Conservation (phyloP, 2,113 vertebrate genomes). For the Athene noctua region DNA sequence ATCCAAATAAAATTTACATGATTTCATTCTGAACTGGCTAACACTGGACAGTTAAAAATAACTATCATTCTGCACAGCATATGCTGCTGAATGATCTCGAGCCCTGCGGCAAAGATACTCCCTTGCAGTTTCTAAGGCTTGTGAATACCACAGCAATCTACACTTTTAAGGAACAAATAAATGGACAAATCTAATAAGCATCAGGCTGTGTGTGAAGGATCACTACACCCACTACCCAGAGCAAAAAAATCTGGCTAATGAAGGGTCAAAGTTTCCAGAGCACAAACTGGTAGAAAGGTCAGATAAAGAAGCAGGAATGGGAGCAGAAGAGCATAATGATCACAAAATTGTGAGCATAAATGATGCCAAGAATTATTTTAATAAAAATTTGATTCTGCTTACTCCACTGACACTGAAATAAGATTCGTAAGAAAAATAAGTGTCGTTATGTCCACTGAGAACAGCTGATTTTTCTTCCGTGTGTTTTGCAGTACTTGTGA, state of each 20-base stretch:
- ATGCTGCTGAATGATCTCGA: not conserved
- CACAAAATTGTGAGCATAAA: not conserved
- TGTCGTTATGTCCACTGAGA: not conserved
- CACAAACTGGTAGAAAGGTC: not conserved
- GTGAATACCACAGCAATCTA: not conserved
- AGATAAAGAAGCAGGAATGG: not conserved
- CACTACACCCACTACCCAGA: not conserved
- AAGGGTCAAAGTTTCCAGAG: not conserved
- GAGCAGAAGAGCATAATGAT: not conserved
- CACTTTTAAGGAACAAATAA: not conserved
- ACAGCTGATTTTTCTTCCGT: not conserved
- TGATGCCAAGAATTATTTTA: conserved; percentile 50
- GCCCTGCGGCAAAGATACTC: not conserved
- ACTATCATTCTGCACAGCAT: not conserved
- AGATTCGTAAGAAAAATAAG: not conserved
- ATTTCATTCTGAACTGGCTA: not conserved
- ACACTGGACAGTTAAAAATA: not conserved
- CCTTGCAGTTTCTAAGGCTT: not conserved
- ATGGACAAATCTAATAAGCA: not conserved
- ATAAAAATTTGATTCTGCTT: conserved; percentile 18
- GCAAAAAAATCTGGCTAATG: not conserved
- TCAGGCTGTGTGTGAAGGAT: not conserved
- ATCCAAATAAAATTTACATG: not conserved
- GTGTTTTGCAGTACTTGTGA: not conserved
- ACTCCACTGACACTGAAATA: not conserved